Evolutionary conservation across 1,140 invertebrate species (phyloP), one percentile per base, ranked within the genome.

Genomic region (Bicyclus anynana): DNA sequence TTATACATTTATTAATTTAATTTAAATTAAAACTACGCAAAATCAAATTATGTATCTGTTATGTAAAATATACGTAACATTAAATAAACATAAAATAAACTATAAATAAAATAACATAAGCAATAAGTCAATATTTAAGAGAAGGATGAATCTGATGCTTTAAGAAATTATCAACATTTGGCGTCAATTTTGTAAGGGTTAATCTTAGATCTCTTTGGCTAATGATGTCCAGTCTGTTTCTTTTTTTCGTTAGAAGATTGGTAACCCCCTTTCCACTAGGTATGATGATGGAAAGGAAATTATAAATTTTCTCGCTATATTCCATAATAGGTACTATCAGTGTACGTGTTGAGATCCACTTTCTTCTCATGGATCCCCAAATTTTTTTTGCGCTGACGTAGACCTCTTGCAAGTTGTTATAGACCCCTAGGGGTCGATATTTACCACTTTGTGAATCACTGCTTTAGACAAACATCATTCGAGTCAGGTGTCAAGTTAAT

Each of bases 191-290:
- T 67, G 29, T 35, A 35, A 35, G 29, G 29, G 29, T 67, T 63
- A 60, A 63, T 65, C 48, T 65, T 61, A 65, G 57, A 60, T 65
- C 60, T 57, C 65, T 60, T 67, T 57, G 44, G 46, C 38, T 59
- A 59, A 55, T 64, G 51, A 68, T 68, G 46, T 64, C 54, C 56
- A 69, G 62, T 69, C 59, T 65, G 52, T 65, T 62, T 69, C 54
- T 65, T 69, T 69, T 62, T 69, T 65, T 65, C 40, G 62, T 62
- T 62, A 65, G 53, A 53, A 69, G 59, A 61, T 69, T 62, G 62
- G 57, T 60, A 62, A 65, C 59, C n/a, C n/a, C n/a, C n/a, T n/a
- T n/a, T n/a, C n/a, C n/a, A n/a, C n/a, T n/a, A n/a, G n/a, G n/a
- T n/a, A n/a, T n/a, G n/a, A n/a, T n/a, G n/a, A n/a, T n/a, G n/a